Conservation (phyloP, 1,140 invertebrate genomes). For the Lamellibrachia luymesi region DNA sequence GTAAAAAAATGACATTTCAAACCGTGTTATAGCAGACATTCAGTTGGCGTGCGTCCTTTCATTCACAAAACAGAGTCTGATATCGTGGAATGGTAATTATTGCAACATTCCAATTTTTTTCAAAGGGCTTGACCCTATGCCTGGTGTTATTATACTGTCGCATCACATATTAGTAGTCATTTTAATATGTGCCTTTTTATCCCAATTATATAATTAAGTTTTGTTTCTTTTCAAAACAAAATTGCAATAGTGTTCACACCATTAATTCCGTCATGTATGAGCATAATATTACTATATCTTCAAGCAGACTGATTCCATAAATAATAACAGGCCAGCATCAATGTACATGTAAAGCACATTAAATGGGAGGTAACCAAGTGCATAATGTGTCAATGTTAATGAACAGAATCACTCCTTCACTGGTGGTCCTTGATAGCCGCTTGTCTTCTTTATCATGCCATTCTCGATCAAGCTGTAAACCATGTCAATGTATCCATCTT, state of each 20-base stretch:
- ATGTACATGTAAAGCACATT: background rate
- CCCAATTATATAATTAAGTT: background rate
- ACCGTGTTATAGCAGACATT: background rate
- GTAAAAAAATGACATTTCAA: background rate
- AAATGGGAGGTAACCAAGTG: background rate
- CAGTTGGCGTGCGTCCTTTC: background rate
- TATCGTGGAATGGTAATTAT: too few species aligned
- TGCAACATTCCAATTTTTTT: too few species aligned
- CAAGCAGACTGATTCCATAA: background rate
- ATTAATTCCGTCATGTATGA: background rate
- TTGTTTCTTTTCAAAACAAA: background rate
- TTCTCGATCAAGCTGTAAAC: constrained; percentile 59
- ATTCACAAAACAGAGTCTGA: background rate
- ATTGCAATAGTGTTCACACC: background rate
- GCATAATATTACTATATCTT: background rate
- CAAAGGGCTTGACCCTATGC: too few species aligned
- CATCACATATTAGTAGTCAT: too few species aligned
- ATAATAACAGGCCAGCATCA: too few species aligned
- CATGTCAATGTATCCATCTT: constrained; percentile 59
- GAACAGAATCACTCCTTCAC: background rate
- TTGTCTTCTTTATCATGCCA: constrained; percentile 57
- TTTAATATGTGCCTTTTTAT: background rate
- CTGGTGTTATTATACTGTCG: too few species aligned
- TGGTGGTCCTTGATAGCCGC: constrained; percentile 36
- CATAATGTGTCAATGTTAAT: background rate